These are phyloP conservation scores for Heliconius charithonia DNA, from an alignment of 2,888 invertebrate genomes.

Conservation along the genomic window DNA sequence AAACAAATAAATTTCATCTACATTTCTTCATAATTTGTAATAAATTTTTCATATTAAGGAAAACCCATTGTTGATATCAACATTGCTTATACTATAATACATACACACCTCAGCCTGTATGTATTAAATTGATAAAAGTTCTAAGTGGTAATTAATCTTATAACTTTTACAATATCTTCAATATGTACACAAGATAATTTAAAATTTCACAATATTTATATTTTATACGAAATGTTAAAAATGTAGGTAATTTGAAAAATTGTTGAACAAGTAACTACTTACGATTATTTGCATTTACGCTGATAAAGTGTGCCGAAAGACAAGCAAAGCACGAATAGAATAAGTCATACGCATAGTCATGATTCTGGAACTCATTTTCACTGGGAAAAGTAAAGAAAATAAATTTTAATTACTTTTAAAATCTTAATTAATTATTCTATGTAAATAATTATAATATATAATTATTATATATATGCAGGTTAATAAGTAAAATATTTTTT, in stretches of 20 bases:
- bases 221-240: neutral
- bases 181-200: neutral
- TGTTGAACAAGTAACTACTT: slow-evolving; percentile 71
- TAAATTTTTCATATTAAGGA: no score
- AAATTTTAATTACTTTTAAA: no score
- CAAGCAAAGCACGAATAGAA: slow-evolving; percentile 95
- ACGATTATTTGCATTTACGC: slow-evolving; percentile 88
- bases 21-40: neutral
- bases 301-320: slow-evolving; percentile 93
- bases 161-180: no score
- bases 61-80: neutral
- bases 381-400: slow-evolving; percentile 73
- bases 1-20: no score
- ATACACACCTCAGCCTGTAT: no score
- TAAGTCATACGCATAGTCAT: slow-evolving; percentile 91
- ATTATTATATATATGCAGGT: no score
- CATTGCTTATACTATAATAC: no score
- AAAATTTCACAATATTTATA: slow-evolving; percentile 1
- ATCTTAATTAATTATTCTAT: no score
- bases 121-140: no score
- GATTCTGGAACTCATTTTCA: slow-evolving; percentile 92
- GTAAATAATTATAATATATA: no score
- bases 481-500: no score
- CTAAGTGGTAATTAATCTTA: no score
- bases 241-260: slow-evolving; percentile 11